Evolutionary conservation across 1,140 invertebrate species (phyloP).

Genomic region (Drusus annulatus): DNA sequence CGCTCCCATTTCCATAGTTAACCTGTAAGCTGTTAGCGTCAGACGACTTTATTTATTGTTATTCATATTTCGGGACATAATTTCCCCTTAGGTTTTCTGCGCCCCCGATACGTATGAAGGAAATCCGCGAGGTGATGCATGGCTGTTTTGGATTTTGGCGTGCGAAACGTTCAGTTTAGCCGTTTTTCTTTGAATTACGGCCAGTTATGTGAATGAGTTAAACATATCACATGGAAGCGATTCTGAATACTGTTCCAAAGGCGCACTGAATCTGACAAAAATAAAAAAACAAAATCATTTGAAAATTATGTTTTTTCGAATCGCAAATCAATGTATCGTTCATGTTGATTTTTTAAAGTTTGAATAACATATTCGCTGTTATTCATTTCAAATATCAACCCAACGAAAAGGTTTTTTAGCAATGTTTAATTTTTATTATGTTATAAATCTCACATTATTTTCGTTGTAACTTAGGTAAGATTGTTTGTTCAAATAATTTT

Average conservation of each 20-base stretch:
- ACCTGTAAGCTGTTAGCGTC: constrained; percentile 19
- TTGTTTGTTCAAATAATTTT: too few relatives aligned
- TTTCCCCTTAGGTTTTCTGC: constrained; percentile 52
- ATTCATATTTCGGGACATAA: constrained; percentile 55
- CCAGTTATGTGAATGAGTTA: background rate
- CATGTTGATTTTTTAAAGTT: too few relatives aligned
- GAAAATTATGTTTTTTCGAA: too few relatives aligned
- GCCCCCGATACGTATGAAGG: constrained; percentile 43
- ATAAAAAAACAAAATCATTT: too few relatives aligned
- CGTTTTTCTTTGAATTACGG: constrained; percentile 47
- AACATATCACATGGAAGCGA: background rate
- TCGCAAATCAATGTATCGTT: too few relatives aligned
- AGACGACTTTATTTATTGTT: constrained; percentile 52
- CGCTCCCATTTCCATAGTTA: background rate
- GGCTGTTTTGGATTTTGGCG: background rate
- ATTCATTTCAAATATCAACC: too few relatives aligned
- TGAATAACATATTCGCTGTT: too few relatives aligned
- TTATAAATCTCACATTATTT: too few relatives aligned
- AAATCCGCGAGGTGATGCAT: constrained; percentile 56
- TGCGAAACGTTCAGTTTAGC: constrained; percentile 42
- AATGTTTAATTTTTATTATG: too few relatives aligned
- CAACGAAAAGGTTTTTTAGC: too few relatives aligned
- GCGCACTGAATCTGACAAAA: background rate
- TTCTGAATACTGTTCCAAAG: background rate
- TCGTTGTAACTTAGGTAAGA: too few relatives aligned